Evolutionary conservation across 2,113 vertebrate genomes (phyloP).

Genomic region (Pelecanus crispus): DNA sequence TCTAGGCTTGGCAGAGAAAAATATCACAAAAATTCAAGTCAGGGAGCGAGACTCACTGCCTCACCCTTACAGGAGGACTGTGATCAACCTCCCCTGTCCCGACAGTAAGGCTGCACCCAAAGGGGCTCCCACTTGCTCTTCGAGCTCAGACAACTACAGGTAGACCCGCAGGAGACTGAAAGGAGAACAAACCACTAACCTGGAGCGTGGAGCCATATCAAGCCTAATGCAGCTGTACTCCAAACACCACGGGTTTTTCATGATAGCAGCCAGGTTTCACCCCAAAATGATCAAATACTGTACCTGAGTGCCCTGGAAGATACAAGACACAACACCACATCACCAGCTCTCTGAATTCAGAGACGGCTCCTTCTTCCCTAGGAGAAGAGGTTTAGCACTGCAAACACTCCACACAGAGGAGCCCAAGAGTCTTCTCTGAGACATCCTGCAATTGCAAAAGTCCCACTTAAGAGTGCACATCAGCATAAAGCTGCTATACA

Average conservation of each 20-base stretch:
- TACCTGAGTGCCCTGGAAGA: neutral
- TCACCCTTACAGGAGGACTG: neutral
- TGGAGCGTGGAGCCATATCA: fast-evolving
- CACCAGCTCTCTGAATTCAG: neutral
- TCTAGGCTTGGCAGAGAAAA: neutral
- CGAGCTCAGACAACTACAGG: fast-evolving
- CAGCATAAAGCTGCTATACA: neutral
- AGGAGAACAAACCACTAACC: neutral
- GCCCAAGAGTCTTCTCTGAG: neutral
- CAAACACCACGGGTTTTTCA: neutral
- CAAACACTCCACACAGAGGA: neutral
- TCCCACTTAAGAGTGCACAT: neutral
- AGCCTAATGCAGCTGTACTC: neutral
- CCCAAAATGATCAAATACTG: neutral
- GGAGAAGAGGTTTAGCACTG: neutral
- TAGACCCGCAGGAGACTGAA: too few species aligned
- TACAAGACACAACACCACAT: too few species aligned
- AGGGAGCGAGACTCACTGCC: neutral
- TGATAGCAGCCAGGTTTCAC: neutral
- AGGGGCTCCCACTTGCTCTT: neutral
- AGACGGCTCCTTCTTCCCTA: neutral
- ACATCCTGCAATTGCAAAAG: neutral
- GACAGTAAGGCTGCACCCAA: neutral
- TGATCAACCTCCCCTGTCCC: too few species aligned
- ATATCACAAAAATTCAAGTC: neutral